These are phyloP conservation scores for Mesocentrotus franciscanus DNA, from an alignment of 53 echinoderm and acorn worm species.

Conservation along the genomic window DNA sequence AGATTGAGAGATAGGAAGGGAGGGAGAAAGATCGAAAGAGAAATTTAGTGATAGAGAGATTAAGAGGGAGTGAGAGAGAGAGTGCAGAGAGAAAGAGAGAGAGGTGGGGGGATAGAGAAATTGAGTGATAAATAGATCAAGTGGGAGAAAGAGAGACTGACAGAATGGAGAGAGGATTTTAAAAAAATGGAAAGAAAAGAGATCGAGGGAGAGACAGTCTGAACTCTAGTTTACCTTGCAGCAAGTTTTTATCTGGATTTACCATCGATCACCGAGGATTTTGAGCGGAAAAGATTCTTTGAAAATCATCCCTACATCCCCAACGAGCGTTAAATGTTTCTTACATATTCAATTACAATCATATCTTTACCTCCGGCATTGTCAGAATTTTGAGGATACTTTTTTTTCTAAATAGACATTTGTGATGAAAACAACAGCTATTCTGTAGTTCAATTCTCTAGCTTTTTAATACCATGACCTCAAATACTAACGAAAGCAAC, in stretches of 20 bases:
- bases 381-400: background rate
- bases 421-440: background rate
- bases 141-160: background rate
- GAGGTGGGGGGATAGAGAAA: background rate
- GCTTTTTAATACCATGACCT: background rate
- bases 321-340: background rate
- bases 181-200: background rate
- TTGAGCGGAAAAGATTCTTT: background rate
- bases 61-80: background rate
- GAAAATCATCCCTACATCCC: background rate
- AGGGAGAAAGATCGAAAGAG: background rate
- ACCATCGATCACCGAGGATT: slow-evolving; percentile 11
- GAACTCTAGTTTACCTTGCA: background rate
- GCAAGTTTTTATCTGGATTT: slow-evolving; percentile 14
- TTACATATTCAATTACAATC: slow-evolving; percentile 13
- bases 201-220: background rate
- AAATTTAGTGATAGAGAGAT: background rate
- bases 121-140: background rate
- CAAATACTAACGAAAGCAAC: background rate
- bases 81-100: background rate
- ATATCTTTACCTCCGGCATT: background rate
- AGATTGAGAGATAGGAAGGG: background rate
- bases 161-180: background rate
- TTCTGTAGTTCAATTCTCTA: background rate
- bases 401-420: background rate